A percentile compares a stretch with the other conserved stretches of the same genome.
Evolutionary conservation across 35 echinoderm and acorn worm species (phyloP).

Genomic region (Apostichopus parvimensis): DNA sequence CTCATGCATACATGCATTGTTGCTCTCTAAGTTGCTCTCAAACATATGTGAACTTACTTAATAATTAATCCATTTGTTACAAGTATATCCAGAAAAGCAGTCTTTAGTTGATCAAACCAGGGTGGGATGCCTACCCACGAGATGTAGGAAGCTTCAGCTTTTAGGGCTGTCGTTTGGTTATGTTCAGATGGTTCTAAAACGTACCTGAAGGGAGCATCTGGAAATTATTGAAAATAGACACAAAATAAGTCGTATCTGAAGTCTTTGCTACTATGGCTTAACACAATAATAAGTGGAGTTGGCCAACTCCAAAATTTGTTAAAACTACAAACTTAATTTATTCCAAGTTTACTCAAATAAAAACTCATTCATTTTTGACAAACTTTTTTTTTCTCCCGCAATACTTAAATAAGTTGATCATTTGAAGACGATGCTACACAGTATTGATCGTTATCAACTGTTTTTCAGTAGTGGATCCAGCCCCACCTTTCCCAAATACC

Average conservation of each 20-base stretch:
- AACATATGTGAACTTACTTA: not conserved
- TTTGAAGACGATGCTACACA: no score
- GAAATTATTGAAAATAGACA: not conserved
- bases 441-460: no score
- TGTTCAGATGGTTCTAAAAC: no score
- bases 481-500: no score
- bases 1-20: not conserved
- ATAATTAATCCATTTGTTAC: not conserved
- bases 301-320: not conserved
- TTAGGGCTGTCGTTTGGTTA: not conserved
- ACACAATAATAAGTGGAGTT: not conserved
- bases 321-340: not conserved
- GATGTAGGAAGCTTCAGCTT: not conserved
- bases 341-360: no score
- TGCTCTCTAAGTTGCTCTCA: not conserved
- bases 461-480: no score
- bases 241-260: not conserved
- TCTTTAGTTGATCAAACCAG: conserved; percentile 10
- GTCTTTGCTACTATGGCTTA: not conserved
- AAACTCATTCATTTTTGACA: no score
- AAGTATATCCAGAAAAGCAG: not conserved
- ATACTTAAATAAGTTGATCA: no score
- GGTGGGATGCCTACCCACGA: not conserved
- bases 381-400: no score
- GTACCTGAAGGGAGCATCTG: not conserved